Conservation (phyloP, 2,113 vertebrate genomes). For the Hyaena hyaena region DNA sequence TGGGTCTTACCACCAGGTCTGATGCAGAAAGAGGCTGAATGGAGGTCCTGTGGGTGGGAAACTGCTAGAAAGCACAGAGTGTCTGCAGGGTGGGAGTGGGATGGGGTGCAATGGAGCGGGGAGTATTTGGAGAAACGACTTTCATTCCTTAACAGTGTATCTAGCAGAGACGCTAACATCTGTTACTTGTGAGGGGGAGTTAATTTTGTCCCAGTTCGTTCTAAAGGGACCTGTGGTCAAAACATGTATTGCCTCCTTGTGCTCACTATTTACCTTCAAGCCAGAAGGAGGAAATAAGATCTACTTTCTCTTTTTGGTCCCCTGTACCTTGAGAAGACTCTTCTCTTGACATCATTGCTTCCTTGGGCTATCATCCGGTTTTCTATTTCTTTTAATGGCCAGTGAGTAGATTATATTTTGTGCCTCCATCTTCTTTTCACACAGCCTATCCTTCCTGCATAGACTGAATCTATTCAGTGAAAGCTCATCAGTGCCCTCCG, state of each 20-base stretch:
- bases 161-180: neutral
- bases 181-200: constrained; percentile 9
- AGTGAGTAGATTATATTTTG: neutral
- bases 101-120: neutral
- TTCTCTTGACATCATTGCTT: neutral
- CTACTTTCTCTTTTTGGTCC: neutral
- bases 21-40: neutral
- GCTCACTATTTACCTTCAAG: neutral
- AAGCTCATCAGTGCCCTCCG: neutral
- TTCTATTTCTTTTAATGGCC: neutral
- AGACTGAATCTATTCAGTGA: too few relatives aligned
- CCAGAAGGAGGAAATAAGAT: neutral
- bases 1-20: neutral
- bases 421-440: neutral
- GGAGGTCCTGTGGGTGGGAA: neutral
- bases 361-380: neutral
- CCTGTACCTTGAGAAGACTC: neutral
- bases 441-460: neutral
- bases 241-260: neutral
- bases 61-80: neutral
- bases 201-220: neutral
- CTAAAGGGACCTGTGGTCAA: constrained; percentile 24
- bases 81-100: neutral
- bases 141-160: neutral
- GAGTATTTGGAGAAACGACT: neutral